Percentiles rank a stretch among this genome's conserved stretches.
These are phyloP conservation scores for Halisarca cf. caerulea DNA, from an alignment of 37 sponge, comb jelly and placozoan genomes.

Conservation along the genomic window DNA sequence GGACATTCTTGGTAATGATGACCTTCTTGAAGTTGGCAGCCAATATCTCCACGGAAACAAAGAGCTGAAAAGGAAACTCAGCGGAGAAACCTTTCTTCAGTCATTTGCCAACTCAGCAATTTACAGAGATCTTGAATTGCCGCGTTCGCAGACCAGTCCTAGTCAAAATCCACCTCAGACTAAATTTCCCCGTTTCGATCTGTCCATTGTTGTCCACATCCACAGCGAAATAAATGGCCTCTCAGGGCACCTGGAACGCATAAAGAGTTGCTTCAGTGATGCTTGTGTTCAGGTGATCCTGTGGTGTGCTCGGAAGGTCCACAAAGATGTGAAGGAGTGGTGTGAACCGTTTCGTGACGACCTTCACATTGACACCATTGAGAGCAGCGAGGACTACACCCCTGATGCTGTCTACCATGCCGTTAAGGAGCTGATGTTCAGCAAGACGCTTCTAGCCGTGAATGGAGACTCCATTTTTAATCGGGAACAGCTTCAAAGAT, in stretches of 20 bases:
- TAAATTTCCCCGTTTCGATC: conserved; percentile 42
- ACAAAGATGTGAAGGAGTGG: no score
- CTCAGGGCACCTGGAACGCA: conserved; percentile 20
- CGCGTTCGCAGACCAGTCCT: conserved; percentile 20
- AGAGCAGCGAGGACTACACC: not conserved
- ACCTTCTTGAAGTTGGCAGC: conserved; percentile 26
- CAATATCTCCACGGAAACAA: no score
- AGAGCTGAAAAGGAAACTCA: not conserved
- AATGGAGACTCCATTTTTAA: not conserved
- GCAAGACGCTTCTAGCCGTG: not conserved
- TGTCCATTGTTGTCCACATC: conserved; percentile 30
- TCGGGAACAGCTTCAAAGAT: not conserved
- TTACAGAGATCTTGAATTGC: conserved; percentile 43
- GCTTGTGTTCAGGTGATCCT: conserved; percentile 46
- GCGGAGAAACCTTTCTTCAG: conserved; percentile 26
- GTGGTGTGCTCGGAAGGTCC: no score
- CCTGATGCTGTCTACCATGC: not conserved
- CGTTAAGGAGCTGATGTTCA: not conserved
- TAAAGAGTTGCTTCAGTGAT: conserved; percentile 13
- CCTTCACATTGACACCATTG: no score
- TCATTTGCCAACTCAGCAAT: conserved; percentile 33
- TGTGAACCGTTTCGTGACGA: no score
- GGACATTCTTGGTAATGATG: conserved; percentile 16
- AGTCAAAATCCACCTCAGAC: conserved; percentile 20
- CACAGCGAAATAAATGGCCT: conserved; percentile 49